These are phyloP conservation scores for Ctenosaura bakeri DNA, from an alignment of 2,797 vertebrate species.

Conservation along the genomic window DNA sequence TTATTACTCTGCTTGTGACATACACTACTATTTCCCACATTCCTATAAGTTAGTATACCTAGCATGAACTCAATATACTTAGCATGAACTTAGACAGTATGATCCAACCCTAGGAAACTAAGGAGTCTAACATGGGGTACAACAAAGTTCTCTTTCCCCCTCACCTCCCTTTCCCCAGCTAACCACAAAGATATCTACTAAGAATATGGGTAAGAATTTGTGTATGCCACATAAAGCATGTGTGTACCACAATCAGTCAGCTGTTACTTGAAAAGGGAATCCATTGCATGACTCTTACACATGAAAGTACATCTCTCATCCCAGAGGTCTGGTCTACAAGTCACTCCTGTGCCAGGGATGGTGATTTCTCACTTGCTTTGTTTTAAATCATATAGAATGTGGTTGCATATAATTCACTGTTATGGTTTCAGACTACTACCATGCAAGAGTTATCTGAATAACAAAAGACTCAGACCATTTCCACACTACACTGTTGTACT, in stretches of 20 bases:
- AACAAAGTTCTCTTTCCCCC: not conserved
- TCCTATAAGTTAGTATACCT: not conserved
- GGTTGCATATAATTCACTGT: not conserved
- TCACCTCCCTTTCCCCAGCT: not conserved
- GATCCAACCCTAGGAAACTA: not conserved
- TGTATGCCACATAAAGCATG: not conserved
- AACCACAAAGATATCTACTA: not conserved
- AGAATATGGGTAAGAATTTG: not conserved
- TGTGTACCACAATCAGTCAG: not conserved
- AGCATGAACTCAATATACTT: not conserved
- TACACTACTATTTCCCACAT: not conserved
- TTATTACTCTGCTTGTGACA: too few species aligned
- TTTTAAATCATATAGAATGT: not conserved
- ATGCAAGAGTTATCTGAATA: not conserved
- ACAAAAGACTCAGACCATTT: not conserved
- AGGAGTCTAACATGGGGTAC: not conserved
- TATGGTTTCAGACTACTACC: not conserved
- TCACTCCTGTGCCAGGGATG: not conserved
- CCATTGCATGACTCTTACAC: too few species aligned
- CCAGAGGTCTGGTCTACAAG: not conserved
- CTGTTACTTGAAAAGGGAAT: not conserved
- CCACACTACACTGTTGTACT: too few species aligned
- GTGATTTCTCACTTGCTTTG: not conserved
- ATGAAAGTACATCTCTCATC: not conserved
- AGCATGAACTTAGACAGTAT: not conserved